Evolutionary conservation across 2,113 vertebrate species (phyloP).

Genomic region (Hypomesus transpacificus): DNA sequence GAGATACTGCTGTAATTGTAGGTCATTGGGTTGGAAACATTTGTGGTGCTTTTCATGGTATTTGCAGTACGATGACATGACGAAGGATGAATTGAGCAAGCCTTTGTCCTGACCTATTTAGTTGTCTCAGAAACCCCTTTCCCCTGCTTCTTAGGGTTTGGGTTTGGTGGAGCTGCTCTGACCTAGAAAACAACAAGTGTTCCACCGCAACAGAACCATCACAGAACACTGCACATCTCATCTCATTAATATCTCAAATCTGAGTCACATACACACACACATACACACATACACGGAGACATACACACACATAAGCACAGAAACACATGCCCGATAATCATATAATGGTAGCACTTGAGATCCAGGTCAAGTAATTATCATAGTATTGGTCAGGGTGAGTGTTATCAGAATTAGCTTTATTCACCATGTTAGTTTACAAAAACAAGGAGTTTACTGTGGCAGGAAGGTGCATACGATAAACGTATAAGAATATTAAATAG

Average conservation of each 20-base stretch:
- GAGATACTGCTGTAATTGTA: too few species aligned
- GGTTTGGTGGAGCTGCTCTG: conserved; percentile 44
- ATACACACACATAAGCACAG: too few species aligned
- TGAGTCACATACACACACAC: background rate
- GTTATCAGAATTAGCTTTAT: too few species aligned
- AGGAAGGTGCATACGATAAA: too few species aligned
- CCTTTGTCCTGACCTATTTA: conserved; percentile 57
- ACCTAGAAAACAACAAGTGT: conserved; percentile 60
- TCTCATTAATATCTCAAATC: conserved; percentile 13
- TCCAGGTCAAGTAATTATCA: too few species aligned
- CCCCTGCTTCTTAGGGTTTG: conserved; percentile 22
- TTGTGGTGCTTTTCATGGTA: conserved; percentile 28
- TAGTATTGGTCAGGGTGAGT: too few species aligned
- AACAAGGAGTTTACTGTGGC: too few species aligned
- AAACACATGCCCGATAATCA: too few species aligned
- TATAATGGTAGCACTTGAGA: too few species aligned
- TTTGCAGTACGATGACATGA: conserved; percentile 7
- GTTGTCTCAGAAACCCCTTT: conserved; percentile 15
- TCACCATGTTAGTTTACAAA: too few species aligned
- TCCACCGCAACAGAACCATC: conserved; percentile 38
- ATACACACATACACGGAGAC: background rate
- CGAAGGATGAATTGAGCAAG: background rate
- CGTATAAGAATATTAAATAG: too few species aligned
- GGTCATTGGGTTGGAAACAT: background rate
- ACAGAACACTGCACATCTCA: background rate